phyloP scores from a whole-genome alignment of 2,113 vertebrate species.

The Leucoraja erinaceus region DNA sequence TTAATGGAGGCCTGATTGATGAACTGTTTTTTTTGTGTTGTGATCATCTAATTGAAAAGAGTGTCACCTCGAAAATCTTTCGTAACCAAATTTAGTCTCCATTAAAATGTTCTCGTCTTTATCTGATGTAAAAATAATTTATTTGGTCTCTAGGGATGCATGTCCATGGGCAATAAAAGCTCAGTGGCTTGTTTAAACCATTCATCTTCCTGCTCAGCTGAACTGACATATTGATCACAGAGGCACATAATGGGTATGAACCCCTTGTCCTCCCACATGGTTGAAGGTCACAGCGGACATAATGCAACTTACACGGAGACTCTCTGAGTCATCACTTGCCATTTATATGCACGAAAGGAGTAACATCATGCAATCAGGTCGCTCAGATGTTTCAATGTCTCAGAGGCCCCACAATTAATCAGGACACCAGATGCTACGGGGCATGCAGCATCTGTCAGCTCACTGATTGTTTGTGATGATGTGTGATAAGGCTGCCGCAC shows the following conservation, averaged over 20 bases:
- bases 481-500: background rate
- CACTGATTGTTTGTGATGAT: background rate
- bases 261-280: background rate
- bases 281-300: background rate
- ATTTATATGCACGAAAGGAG: background rate
- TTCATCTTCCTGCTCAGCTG: background rate
- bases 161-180: background rate
- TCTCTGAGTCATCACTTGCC: background rate
- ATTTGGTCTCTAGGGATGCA: background rate
- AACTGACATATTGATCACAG: background rate
- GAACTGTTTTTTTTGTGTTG: background rate
- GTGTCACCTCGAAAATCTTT: background rate
- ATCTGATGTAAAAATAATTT: background rate
- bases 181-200: background rate
- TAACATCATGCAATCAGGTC: background rate
- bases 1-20: background rate
- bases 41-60: background rate
- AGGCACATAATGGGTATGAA: background rate
- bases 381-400: background rate
- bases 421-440: background rate
- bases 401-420: background rate
- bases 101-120: background rate
- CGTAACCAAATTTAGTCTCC: background rate
- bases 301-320: background rate
- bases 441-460: background rate